Percentiles rank a stretch among this genome's conserved stretches.
Evolutionary conservation across 2,113 vertebrate genomes (phyloP).

Genomic region (Anas platyrhynchos): DNA sequence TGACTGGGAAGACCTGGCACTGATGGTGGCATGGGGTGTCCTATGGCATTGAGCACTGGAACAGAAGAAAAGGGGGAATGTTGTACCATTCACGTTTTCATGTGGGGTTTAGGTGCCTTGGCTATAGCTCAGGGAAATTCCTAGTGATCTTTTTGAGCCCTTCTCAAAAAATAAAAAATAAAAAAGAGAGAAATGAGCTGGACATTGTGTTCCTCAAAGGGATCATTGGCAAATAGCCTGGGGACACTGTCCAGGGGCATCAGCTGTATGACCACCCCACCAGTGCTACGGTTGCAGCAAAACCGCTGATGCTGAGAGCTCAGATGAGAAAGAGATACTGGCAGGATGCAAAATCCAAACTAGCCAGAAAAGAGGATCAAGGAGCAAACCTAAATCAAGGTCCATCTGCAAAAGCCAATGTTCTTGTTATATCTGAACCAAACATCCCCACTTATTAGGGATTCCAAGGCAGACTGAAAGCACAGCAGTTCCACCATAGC

Average conservation of each 20-base stretch:
- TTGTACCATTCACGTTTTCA: background rate
- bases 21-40: fast-evolving
- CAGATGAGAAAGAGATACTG: background rate
- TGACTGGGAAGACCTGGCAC: background rate
- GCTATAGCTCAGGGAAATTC: background rate
- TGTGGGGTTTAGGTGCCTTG: background rate
- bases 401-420: slow-evolving; percentile 13
- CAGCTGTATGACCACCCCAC: background rate
- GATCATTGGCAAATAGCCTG: background rate
- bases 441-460: background rate
- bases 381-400: background rate
- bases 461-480: background rate
- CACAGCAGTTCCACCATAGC: background rate
- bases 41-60: background rate
- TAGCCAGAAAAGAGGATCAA: background rate
- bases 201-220: background rate
- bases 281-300: background rate
- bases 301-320: background rate
- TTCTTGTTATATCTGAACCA: background rate
- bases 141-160: background rate
- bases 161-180: background rate
- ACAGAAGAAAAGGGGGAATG: background rate
- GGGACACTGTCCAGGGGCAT: slow-evolving; percentile 1
- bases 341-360: background rate
- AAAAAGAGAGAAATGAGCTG: background rate